A percentile compares a stretch with the other conserved stretches of the same genome.
phyloP scores from a whole-genome alignment of 2,797 vertebrate species.

The Malacoctenus gilli region DNA sequence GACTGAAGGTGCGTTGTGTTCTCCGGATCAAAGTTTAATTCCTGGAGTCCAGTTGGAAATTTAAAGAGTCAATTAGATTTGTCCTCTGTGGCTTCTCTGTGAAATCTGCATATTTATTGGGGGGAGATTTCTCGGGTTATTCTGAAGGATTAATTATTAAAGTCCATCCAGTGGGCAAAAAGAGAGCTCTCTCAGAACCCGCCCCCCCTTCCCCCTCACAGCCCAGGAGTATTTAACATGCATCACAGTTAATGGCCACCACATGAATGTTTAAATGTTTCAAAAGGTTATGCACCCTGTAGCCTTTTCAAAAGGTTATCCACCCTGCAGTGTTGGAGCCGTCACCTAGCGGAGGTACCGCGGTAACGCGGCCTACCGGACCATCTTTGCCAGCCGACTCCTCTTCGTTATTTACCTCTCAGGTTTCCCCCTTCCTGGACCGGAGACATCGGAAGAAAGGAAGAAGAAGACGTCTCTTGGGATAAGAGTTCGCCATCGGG shows the following conservation, averaged over 20 bases:
- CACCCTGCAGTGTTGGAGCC: slow-evolving; percentile 42
- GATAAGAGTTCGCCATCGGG: slow-evolving; percentile 29
- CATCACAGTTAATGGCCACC: slow-evolving; percentile 64
- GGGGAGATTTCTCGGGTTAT: slow-evolving; percentile 34
- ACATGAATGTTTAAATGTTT: slow-evolving; percentile 68
- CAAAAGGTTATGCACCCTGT: slow-evolving; percentile 67
- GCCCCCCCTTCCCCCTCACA: no score
- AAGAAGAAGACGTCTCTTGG: slow-evolving; percentile 24
- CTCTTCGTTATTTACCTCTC: slow-evolving; percentile 32
- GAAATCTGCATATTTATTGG: slow-evolving; percentile 43
- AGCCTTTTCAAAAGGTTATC: slow-evolving; percentile 70
- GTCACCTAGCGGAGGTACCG: slow-evolving; percentile 47
- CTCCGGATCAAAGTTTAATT: slow-evolving; percentile 18
- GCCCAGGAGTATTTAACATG: slow-evolving; percentile 65
- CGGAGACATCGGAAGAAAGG: slow-evolving; percentile 33
- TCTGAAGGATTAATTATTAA: slow-evolving; percentile 54
- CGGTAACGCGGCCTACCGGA: slow-evolving; percentile 29
- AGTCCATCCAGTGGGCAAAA: slow-evolving; percentile 41
- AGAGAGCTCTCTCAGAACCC: slow-evolving; percentile 24
- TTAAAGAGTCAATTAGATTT: slow-evolving; percentile 28
- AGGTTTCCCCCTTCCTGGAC: slow-evolving; percentile 29
- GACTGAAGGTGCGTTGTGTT: no score
- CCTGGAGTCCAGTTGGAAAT: slow-evolving; percentile 12
- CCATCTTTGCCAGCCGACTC: slow-evolving; percentile 38
- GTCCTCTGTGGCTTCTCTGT: slow-evolving; percentile 19